Conservation (phyloP, 2,113 vertebrate genomes). For the Cyanoramphus novaezelandiae region DNA sequence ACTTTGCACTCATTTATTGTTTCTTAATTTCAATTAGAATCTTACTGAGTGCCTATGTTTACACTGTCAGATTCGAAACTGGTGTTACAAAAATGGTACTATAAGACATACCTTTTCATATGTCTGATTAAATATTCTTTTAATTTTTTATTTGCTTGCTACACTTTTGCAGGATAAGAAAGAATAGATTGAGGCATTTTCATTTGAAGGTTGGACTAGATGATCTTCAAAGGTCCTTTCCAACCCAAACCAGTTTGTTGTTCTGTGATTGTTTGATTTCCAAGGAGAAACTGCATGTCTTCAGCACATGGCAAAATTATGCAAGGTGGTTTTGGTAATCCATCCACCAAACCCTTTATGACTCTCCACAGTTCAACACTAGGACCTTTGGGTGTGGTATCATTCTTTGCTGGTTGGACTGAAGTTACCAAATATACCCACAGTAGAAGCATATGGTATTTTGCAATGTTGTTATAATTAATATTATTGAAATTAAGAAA, state of each 20-base stretch:
- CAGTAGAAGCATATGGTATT: conserved; percentile 15
- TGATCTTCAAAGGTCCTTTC: neutral
- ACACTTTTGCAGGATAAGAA: neutral
- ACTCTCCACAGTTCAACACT: neutral
- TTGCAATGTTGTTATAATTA: conserved; percentile 33
- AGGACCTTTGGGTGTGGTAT: neutral
- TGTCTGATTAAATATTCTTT: neutral
- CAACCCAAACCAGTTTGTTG: neutral
- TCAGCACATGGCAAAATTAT: neutral
- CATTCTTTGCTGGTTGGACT: conserved; percentile 27
- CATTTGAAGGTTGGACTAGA: neutral
- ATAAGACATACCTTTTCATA: neutral
- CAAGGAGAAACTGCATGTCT: neutral
- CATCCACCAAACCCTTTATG: neutral
- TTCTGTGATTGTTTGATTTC: neutral
- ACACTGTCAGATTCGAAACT: neutral
- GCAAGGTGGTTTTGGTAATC: neutral
- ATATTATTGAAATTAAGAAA: conserved; percentile 49
- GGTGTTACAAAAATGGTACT: neutral
- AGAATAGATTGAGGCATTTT: neutral
- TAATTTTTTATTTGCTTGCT: neutral
- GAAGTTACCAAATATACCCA: conserved; percentile 32
- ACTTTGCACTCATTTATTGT: neutral
- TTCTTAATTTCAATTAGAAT: neutral
- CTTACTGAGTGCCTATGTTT: neutral